Conservation (phyloP, 2,797 vertebrate genomes). For the Rhyacichthys aspro region DNA sequence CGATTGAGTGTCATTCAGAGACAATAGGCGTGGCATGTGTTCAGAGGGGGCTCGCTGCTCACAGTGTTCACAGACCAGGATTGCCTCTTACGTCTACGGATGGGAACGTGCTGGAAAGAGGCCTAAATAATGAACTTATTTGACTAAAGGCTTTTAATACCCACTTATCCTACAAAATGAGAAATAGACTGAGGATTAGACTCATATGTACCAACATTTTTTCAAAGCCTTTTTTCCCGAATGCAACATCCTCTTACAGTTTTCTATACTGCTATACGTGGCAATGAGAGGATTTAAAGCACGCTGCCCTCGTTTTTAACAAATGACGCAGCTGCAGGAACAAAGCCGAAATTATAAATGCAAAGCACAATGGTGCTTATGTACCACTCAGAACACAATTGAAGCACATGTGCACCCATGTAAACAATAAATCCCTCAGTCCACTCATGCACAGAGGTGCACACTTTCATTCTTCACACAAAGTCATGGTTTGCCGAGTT, state of each 20-base stretch:
- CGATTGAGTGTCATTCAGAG: conserved; percentile 40
- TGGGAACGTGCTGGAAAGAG: conserved; percentile 36
- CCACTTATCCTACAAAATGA: conserved; percentile 65
- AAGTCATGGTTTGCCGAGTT: conserved; percentile 55
- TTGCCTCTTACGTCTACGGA: conserved; percentile 8
- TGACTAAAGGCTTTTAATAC: conserved; percentile 71
- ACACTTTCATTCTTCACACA: conserved; percentile 15
- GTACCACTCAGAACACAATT: conserved; percentile 58
- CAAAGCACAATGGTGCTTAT: conserved; percentile 62
- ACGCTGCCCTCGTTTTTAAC: conserved; percentile 64
- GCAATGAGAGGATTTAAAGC: conserved; percentile 57
- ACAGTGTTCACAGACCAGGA: conserved; percentile 54
- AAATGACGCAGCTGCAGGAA: conserved; percentile 62
- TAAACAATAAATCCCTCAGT: conserved; percentile 24
- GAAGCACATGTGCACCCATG: conserved; percentile 49
- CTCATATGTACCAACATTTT: conserved; percentile 45
- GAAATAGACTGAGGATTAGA: conserved; percentile 61
- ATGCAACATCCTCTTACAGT: conserved; percentile 31
- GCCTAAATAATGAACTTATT: conserved; percentile 65
- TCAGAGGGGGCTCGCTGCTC: conserved; percentile 35
- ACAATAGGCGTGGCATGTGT: conserved; percentile 50
- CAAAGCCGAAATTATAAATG: conserved; percentile 72
- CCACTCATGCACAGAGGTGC: conserved; percentile 19
- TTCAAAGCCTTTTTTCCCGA: conserved; percentile 36
- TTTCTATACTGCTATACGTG: conserved; percentile 24